phyloP scores from a whole-genome alignment of 1,140 invertebrate species.

The Papilio glaucus region DNA sequence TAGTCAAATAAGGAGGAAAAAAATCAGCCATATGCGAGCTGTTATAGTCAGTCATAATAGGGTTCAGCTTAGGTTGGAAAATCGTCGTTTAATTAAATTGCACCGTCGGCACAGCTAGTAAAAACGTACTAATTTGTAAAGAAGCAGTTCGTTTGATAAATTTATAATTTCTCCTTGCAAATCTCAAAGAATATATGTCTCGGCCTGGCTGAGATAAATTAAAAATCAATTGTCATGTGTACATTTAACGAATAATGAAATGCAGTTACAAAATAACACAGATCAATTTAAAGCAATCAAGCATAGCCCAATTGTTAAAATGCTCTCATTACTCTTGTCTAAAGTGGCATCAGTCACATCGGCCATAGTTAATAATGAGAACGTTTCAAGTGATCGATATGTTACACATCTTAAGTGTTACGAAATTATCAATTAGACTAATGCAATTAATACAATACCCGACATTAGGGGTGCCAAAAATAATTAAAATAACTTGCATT shows the following conservation, averaged over 20 bases:
- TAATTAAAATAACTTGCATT: neutral
- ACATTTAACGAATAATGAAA: neutral
- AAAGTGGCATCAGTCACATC: neutral
- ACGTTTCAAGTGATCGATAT: neutral
- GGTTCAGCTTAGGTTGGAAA: no score
- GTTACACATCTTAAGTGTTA: neutral
- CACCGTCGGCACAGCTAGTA: no score
- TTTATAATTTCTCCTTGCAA: no score
- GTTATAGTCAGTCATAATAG: no score
- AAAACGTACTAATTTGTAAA: no score
- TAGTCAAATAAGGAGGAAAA: no score
- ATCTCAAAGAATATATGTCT: no score
- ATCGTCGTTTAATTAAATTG: no score
- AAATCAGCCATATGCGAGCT: no score
- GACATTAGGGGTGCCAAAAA: neutral
- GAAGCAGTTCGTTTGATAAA: no score
- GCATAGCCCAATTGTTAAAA: neutral
- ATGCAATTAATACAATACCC: slow-evolving; percentile 29
- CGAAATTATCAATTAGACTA: slow-evolving; percentile 20
- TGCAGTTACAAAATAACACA: neutral
- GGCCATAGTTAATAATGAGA: neutral
- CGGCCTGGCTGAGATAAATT: no score
- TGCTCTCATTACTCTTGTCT: neutral
- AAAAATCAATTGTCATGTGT: no score
- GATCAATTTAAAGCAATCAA: neutral